Base-by-base conservation (phyloP, 2,888 invertebrate species). In the Cybosia mesomella region DNA sequence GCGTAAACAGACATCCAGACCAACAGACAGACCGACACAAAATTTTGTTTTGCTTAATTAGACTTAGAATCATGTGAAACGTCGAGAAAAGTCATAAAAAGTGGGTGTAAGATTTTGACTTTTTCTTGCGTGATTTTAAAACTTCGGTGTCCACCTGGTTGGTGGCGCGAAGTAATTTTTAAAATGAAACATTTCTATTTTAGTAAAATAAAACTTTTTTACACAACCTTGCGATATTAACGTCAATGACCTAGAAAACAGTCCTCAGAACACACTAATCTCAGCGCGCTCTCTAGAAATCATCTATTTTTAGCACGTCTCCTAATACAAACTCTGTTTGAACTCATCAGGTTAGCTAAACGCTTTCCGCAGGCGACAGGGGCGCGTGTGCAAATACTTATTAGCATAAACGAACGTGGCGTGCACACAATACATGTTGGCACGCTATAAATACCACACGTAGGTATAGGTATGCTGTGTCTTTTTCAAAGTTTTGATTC, bases 321-420 rank as follows among this genome's bases (percentile, higher is more conserved):
- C 13, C 28, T 13, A 66, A 62, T 70, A 57, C 28, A 64, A 62
- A 21, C 65, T 59, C 60, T 67, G 62, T 55, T 68, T 70, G 61
- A 65, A 66, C 63, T 64, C 68, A 66, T 68, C 67, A 68, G 59
- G 70, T 62, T 70, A 49, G 68, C 71, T 71, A 67, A 64, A 67
- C 73, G 71, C 64, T 72, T 74, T 70, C 71, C 68, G 74, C 67
- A 70, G 61, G 69, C 77, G 74, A 73, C 75, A 71, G 71, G 72
- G 70, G 68, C 78, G 79, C 79, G 79, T 73, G 75, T 74, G 78
- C 78, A 85, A 85, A 87, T 85, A 86, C 71, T 74, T 70, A 84
- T 87, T 87, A 85, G 70, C 87, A 87, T 87, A 87, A 86, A 81
- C 85, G 83, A 85, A 82, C 75, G 75, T 66, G 67, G 62, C 73